Percentiles rank a stretch among this genome's conserved stretches.
Conservation (phyloP, 2,113 vertebrate genomes). For the Nothocercus julius region DNA sequence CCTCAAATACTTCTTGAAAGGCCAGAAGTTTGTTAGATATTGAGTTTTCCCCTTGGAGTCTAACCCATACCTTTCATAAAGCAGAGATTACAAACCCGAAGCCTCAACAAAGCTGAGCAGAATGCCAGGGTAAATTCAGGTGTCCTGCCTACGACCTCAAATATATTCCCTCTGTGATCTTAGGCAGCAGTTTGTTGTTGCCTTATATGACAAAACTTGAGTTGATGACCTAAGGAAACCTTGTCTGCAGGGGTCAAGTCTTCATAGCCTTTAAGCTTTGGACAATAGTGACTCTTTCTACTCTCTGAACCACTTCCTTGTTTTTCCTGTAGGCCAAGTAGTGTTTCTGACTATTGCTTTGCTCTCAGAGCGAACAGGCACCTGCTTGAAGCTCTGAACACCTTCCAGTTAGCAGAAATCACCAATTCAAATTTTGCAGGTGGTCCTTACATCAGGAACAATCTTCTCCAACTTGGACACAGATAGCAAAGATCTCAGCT, state of each 20-base stretch:
- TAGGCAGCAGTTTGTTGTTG: neutral
- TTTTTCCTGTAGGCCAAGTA: neutral
- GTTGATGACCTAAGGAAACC: neutral
- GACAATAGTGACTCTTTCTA: neutral
- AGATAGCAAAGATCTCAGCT: neutral
- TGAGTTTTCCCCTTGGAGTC: neutral
- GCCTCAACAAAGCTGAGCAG: neutral
- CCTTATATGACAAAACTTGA: neutral
- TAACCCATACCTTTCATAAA: neutral
- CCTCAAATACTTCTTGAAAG: neutral
- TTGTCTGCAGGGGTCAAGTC: neutral
- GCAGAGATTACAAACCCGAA: neutral
- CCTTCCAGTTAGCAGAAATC: neutral
- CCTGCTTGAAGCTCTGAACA: neutral
- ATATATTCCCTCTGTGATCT: neutral
- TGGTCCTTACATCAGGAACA: neutral
- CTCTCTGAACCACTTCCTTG: neutral
- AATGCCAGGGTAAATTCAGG: neutral
- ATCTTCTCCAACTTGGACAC: rapidly evolving
- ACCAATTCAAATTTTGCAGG: neutral
- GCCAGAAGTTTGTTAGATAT: neutral
- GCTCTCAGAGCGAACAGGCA: neutral
- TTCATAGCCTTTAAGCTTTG: neutral
- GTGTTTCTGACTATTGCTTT: neutral
- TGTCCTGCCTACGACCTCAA: neutral